Conservation (phyloP, 2,113 vertebrate genomes). For the Nothobranchius furzeri region DNA sequence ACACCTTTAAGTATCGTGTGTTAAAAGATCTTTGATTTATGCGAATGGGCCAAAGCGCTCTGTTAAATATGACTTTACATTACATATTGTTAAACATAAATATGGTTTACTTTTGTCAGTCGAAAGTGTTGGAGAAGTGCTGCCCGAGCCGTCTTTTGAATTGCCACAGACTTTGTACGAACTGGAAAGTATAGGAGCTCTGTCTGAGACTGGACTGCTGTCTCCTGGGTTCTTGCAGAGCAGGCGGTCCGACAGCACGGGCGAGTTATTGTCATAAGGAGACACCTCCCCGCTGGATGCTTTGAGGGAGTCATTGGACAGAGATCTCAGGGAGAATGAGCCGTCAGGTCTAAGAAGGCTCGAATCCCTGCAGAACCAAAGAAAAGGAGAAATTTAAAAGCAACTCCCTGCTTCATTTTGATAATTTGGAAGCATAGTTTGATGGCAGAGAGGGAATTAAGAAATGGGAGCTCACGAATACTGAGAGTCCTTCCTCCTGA, state of each 20-base stretch:
- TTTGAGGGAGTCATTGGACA: slow-evolving; percentile 90
- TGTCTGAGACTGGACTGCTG: slow-evolving; percentile 69
- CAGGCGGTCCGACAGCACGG: slow-evolving; percentile 85
- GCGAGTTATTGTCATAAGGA: slow-evolving; percentile 98
- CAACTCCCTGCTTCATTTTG: background rate
- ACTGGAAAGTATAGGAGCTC: slow-evolving; percentile 73
- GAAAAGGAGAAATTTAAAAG: background rate
- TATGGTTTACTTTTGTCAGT: slow-evolving; percentile 80
- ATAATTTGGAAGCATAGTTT: background rate
- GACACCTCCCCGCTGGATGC: slow-evolving; percentile 94
- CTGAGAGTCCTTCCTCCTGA: slow-evolving; percentile 92
- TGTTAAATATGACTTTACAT: background rate
- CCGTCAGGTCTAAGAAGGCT: slow-evolving; percentile 76
- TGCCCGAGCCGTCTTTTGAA: slow-evolving; percentile 79
- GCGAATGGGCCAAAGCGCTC: background rate
- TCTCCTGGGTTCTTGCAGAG: slow-evolving; percentile 79
- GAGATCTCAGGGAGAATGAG: slow-evolving; percentile 83
- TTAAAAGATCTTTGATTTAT: background rate
- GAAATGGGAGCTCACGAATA: slow-evolving; percentile 84
- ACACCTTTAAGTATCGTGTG: no score
- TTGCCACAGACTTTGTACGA: slow-evolving; percentile 71
- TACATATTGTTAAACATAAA: background rate
- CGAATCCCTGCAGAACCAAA: slow-evolving; percentile 78
- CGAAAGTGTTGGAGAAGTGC: slow-evolving; percentile 77
- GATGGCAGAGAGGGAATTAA: background rate